These are phyloP conservation scores for Drosophila leontia DNA, from an alignment of 1,140 invertebrate genomes.

Conservation along the genomic window DNA sequence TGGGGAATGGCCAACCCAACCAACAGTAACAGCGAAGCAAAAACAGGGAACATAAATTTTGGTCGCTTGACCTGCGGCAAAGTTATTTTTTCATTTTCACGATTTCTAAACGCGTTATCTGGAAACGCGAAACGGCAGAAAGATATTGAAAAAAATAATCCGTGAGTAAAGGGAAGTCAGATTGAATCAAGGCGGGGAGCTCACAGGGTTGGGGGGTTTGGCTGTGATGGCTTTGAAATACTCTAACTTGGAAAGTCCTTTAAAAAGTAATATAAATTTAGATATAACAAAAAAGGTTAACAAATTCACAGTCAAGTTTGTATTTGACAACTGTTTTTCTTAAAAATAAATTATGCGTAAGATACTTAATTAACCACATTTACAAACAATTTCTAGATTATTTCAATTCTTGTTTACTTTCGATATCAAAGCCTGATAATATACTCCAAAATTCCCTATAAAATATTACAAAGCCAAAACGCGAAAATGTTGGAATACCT, in stretches of 20 bases:
- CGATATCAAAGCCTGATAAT: not conserved
- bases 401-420: too few relatives aligned
- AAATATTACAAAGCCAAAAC: conserved; percentile 66
- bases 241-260: not conserved
- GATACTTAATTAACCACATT: not conserved
- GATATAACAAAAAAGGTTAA: too few relatives aligned
- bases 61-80: conserved; percentile 65
- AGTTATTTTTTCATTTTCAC: conserved; percentile 81
- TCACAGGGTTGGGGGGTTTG: not conserved
- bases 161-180: conserved; percentile 28
- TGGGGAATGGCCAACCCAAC: conserved; percentile 16
- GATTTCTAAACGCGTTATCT: conserved; percentile 72
- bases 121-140: conserved; percentile 18
- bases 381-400: not conserved
- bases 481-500: conserved; percentile 40
- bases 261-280: not conserved
- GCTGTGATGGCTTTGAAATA: conserved; percentile 5
- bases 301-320: not conserved
- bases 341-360: not conserved
- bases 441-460: too few relatives aligned
- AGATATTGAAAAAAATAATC: conserved; percentile 47
- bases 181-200: conserved; percentile 2
- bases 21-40: conserved; percentile 54
- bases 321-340: not conserved
- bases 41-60: conserved; percentile 57